Evolutionary conservation across 1,140 invertebrate genomes (phyloP), one percentile per base, ranked within the genome.

Genomic region (Thaumatotibia leucotreta): DNA sequence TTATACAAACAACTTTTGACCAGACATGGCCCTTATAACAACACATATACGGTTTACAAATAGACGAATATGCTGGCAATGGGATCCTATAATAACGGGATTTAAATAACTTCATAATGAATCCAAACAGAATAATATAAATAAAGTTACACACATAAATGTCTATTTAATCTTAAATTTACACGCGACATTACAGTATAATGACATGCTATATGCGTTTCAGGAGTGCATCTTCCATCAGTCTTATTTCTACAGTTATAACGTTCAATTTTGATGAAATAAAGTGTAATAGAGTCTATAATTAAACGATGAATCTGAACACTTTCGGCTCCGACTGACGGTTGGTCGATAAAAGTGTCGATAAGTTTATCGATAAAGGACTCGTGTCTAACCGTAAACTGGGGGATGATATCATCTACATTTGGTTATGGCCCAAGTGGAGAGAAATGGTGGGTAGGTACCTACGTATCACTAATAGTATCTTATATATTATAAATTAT

Each of bases 331-430:
- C 39, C 39, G 39, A 45, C 66, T 69, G 65, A 61, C 67, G 61
- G 67, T 62, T 11, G 35, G 68, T 75, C 66, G 50, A 66, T 73
- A 75, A 74, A 74, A 74, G 70, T 35, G 72, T 77, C 67, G 75
- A 75, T 75, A 72, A 66, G 73, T 62, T 66, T 17, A 32, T 58
- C 33, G 78, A 82, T 83, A 83, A 78, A 83, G 80, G 77, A 82
- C 75, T 68, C 77, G 66, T 67, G 63, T 31, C 61, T 78, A 81
- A 80, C 77, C 70, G 73, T 80, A 73, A 54, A 67, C 65, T 66
- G 69, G 62, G 9, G 20, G 11, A 23, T 39, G 79, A 83, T 82
- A 76, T 74, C 29, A 85, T 82, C 80, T 77, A 54, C 74, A 70
- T 75, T 69, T 71, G 63, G 58, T 49, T 63, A 33, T 67, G 72